These are phyloP conservation scores for Trididemnum miniatum DNA, from an alignment of 23 tunicate species.

Conservation along the genomic window DNA sequence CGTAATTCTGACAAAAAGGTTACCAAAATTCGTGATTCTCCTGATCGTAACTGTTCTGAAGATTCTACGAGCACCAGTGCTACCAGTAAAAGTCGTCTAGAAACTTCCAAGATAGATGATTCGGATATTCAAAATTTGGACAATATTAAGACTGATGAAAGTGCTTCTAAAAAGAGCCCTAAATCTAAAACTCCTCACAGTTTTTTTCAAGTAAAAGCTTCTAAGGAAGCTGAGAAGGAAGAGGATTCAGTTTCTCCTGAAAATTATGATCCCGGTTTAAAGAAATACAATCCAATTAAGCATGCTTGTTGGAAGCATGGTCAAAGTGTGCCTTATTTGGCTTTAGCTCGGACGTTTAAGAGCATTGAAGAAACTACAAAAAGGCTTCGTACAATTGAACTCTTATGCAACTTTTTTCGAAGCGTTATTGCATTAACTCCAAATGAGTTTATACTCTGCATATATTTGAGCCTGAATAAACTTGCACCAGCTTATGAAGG, in stretches of 20 bases:
- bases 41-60: neutral
- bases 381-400: constrained; percentile 75
- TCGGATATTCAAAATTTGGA: neutral
- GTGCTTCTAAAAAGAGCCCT: neutral
- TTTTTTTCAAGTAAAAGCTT: constrained; percentile 13
- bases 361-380: constrained; percentile 81
- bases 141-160: neutral
- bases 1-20: neutral
- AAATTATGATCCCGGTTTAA: constrained; percentile 70
- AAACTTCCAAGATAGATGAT: neutral
- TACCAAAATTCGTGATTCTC: neutral
- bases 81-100: neutral
- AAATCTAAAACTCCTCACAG: neutral
- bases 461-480: constrained; percentile 80
- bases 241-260: neutral
- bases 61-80: neutral
- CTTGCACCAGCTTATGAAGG: constrained; percentile 99
- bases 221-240: neutral
- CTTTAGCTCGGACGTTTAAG: constrained; percentile 77
- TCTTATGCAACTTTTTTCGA: constrained; percentile 68
- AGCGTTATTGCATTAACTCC: constrained; percentile 86
- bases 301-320: constrained; percentile 93
- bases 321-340: constrained; percentile 85
- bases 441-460: constrained; percentile 75
- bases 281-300: constrained; percentile 87